Conservation (phyloP, 2,113 vertebrate genomes). For the chimpanzee (Pan troglodytes) region DNA sequence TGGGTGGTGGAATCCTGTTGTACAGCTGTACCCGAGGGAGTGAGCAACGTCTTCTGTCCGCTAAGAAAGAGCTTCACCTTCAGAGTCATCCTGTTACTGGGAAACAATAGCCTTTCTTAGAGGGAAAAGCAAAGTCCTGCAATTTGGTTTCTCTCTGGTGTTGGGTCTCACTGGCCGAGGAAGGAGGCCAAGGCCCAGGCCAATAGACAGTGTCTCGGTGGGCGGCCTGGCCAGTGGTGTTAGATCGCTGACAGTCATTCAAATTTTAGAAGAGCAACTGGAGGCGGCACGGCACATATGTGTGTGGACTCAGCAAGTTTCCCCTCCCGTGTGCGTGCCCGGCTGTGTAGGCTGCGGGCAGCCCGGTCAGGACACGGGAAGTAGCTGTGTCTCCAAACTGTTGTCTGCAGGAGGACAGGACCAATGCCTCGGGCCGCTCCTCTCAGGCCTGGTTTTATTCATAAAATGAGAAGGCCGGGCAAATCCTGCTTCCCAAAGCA, state of each 20-base stretch:
- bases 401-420: not conserved
- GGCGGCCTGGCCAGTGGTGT: rapidly evolving
- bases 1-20: conserved; percentile 56
- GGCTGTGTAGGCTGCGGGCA: rapidly evolving
- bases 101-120: not conserved
- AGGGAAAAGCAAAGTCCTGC: not conserved
- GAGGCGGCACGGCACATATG: rapidly evolving
- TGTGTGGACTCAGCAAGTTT: rapidly evolving
- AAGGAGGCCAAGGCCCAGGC: rapidly evolving
- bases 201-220: rapidly evolving
- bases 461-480: not conserved
- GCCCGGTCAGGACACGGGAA: rapidly evolving
- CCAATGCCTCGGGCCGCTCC: rapidly evolving
- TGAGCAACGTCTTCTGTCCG: not conserved
- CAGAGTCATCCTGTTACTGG: not conserved
- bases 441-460: rapidly evolving
- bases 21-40: conserved; percentile 30
- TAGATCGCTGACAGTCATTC: rapidly evolving
- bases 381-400: rapidly evolving
- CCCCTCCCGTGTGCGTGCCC: rapidly evolving
- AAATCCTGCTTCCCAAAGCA: rapidly evolving
- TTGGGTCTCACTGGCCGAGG: rapidly evolving
- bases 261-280: rapidly evolving
- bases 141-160: rapidly evolving
- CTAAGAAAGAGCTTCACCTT: not conserved